Base-by-base conservation (phyloP, 2,888 invertebrate genomes). In the Lobophora halterata region DNA sequence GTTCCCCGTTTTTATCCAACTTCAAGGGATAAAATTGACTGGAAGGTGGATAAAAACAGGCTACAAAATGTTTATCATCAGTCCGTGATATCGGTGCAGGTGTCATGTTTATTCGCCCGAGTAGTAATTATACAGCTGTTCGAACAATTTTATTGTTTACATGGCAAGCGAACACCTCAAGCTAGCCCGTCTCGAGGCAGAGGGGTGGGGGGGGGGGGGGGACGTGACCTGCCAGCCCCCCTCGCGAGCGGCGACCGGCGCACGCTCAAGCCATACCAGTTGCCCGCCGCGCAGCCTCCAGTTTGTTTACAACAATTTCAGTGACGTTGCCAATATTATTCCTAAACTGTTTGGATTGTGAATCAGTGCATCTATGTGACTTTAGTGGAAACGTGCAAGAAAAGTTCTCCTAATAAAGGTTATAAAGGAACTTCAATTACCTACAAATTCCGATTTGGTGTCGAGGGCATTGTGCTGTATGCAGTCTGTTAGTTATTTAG, bases 281-380 rank as follows among this genome's bases (percentile, higher is more conserved):
- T 75, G 81, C 70, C 65, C 73, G 79, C 75, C 80, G 81, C 79
- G 77, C 82, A 83, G 83, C 85, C 86, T 86, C 82, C 77, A 72
- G 76, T 75, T 86, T 87, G 82, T 86, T 86, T 81, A 85, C 81
- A 77, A 58, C 60, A 55, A 61, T 50, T 41, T 35, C 36, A 46
- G 48, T 46, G 32, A 43, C 34, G 19, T 21, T 29, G 14, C 25
- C 27, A 20, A 33, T 24, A 23, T 24, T 17, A 25, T 12, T 35
- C 11, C 29, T 41, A 43, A 51, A 39, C 41, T 36, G 38, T 21
- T 26, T 21, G 31, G 17, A 41, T 44, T 30, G 30, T 27, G 39
- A 45, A 47, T 30, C 29, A 39, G 60, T 60, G 65, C 38, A n/a
- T n/a, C 51, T 49, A 47, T 62, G 65, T 69, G 68, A 58, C 38